Evolutionary conservation across 2,113 vertebrate genomes (phyloP).

Genomic region (Urocolius indicus): DNA sequence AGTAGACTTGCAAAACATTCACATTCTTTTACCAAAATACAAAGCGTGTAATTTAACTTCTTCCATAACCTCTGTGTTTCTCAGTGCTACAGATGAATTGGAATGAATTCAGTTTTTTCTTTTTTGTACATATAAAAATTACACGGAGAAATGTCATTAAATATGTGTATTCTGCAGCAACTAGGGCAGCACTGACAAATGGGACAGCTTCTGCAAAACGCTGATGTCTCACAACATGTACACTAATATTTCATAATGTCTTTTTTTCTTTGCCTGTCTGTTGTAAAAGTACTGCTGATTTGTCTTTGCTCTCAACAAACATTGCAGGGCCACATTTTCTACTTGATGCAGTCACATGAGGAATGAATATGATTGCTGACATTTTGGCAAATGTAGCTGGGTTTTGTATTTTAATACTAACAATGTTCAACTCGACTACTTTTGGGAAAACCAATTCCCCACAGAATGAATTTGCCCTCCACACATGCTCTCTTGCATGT

Average conservation of each 20-base stretch:
- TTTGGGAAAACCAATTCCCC: background rate
- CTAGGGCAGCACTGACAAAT: background rate
- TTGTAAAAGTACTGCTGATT: background rate
- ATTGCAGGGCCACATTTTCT: background rate
- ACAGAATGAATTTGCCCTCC: background rate
- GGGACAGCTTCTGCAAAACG: background rate
- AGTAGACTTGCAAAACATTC: conserved; percentile 34
- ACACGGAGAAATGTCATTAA: background rate
- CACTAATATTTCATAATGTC: conserved; percentile 3
- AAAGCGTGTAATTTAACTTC: conserved; percentile 30
- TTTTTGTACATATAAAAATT: background rate
- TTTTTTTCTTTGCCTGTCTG: conserved; percentile 6
- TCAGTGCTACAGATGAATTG: background rate
- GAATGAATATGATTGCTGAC: background rate
- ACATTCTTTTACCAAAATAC: conserved; percentile 35
- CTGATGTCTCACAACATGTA: background rate
- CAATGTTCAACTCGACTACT: background rate
- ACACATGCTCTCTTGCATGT: background rate
- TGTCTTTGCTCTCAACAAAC: background rate
- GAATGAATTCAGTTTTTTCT: background rate
- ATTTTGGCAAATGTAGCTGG: background rate
- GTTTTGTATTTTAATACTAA: conserved; percentile 7
- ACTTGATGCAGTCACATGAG: background rate
- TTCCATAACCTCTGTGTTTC: background rate
- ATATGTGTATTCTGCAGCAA: background rate